phyloP scores from a whole-genome alignment of 2,888 invertebrate genomes.

The Lithosia quadra region DNA sequence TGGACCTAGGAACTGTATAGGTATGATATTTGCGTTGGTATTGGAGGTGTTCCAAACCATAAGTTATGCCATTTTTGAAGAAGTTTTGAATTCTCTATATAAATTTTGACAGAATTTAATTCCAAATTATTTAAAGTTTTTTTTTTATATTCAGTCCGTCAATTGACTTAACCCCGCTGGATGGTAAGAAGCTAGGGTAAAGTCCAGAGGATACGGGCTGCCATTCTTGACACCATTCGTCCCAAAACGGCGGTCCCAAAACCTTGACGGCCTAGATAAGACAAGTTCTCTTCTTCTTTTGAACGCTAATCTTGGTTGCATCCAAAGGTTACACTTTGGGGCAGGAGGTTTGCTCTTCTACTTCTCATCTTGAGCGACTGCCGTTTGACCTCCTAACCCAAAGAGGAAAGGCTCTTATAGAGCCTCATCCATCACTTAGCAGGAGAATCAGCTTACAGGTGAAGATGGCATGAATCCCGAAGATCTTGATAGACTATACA shows the following conservation, averaged over 20 bases:
- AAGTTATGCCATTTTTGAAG: no score
- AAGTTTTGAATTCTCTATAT: background rate
- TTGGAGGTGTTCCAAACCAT: background rate
- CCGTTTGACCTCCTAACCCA: background rate
- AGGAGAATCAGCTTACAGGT: background rate
- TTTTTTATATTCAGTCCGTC: no score
- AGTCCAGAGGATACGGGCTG: no score
- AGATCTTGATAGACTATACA: no score
- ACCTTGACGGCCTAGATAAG: no score
- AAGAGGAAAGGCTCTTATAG: background rate
- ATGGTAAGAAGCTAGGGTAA: no score
- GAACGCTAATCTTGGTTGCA: background rate
- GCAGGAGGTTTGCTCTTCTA: background rate
- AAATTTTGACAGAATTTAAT: background rate
- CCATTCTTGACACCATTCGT: no score
- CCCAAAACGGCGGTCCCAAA: no score
- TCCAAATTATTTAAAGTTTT: background rate
- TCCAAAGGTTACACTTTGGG: background rate
- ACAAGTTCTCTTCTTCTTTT: no score
- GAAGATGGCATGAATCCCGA: no score
- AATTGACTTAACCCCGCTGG: no score
- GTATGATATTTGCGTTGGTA: slow-evolving; percentile 60
- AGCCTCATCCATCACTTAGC: background rate
- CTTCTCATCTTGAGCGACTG: background rate
- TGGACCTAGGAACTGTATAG: slow-evolving; percentile 90